A percentile compares a stretch with the other conserved stretches of the same genome.
Evolutionary conservation across 30 jellyfish, hydroid and myxozoan genomes (phyloP).

Genomic region (Cassiopea andromeda): DNA sequence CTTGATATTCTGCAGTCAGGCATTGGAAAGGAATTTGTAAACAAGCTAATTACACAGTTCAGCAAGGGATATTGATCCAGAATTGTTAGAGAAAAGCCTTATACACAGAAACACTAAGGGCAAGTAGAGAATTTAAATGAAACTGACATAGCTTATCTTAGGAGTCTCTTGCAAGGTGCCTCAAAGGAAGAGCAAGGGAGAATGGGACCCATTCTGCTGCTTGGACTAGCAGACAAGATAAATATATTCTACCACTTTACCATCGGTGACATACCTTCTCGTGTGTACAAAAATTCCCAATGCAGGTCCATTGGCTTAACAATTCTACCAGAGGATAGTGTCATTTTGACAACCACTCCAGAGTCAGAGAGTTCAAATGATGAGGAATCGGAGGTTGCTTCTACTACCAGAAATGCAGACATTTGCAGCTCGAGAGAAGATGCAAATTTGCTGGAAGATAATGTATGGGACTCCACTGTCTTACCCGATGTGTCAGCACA

Average conservation of each 20-base stretch:
- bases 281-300: background rate
- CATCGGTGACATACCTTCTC: constrained; percentile 28
- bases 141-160: constrained; percentile 6
- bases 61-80: background rate
- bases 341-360: background rate
- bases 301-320: background rate
- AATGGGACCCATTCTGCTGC: constrained; percentile 8
- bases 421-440: background rate
- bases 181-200: constrained; percentile 2
- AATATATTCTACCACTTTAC: constrained; percentile 10
- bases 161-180: background rate
- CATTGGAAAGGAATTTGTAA: constrained; percentile 33
- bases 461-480: constrained; percentile 3
- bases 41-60: background rate
- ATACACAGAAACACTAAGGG: constrained; percentile 10
- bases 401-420: background rate
- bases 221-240: constrained; percentile 10
- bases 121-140: constrained; percentile 33
- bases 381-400: background rate
- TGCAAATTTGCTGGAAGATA: background rate
- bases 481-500: too few relatives aligned
- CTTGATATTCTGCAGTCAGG: constrained; percentile 25
- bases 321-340: constrained; percentile 1
- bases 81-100: constrained; percentile 7
- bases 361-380: background rate